These are phyloP conservation scores for Lepidocyrtoides sp. DNA, from an alignment of 2,888 invertebrate genomes.

Conservation along the genomic window DNA sequence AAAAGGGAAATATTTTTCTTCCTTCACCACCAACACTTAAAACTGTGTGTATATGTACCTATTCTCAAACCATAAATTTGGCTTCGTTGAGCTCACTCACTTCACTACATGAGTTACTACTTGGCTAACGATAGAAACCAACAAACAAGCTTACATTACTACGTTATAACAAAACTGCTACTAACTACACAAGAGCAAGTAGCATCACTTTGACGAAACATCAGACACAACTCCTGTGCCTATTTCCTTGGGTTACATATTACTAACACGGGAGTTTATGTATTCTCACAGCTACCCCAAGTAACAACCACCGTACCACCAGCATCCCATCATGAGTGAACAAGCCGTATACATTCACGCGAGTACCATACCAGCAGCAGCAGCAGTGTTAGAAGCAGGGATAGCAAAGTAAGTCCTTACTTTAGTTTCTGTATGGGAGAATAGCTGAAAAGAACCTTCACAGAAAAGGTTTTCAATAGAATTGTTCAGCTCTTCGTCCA, in stretches of 20 bases:
- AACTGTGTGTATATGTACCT: conserved; percentile 5
- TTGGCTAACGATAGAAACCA: conserved; percentile 49
- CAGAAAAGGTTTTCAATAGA: conserved; percentile 80
- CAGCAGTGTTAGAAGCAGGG: background rate
- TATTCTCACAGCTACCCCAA: conserved; percentile 58
- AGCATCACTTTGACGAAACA: conserved; percentile 36
- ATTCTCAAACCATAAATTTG: background rate
- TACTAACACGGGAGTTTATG: conserved; percentile 57
- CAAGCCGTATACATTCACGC: conserved; percentile 2
- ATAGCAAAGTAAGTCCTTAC: conserved; percentile 53
- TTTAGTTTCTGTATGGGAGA: conserved; percentile 64
- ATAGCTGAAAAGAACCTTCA: conserved; percentile 76
- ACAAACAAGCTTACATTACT: conserved; percentile 68
- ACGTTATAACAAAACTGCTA: conserved; percentile 39
- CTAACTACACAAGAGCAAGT: conserved; percentile 57
- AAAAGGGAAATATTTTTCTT: conserved; percentile 28
- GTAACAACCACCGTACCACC: conserved; percentile 36
- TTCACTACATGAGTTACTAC: conserved; percentile 54
- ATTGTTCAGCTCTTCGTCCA: conserved; percentile 81
- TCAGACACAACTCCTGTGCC: conserved; percentile 37
- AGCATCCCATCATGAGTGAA: conserved; percentile 35
- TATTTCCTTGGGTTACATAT: background rate
- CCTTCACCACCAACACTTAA: conserved; percentile 50
- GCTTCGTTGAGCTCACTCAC: conserved; percentile 3
- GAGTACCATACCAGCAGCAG: conserved; percentile 35